Evolutionary conservation across 2,797 vertebrate genomes (phyloP).

Genomic region (Hirundo rustica): DNA sequence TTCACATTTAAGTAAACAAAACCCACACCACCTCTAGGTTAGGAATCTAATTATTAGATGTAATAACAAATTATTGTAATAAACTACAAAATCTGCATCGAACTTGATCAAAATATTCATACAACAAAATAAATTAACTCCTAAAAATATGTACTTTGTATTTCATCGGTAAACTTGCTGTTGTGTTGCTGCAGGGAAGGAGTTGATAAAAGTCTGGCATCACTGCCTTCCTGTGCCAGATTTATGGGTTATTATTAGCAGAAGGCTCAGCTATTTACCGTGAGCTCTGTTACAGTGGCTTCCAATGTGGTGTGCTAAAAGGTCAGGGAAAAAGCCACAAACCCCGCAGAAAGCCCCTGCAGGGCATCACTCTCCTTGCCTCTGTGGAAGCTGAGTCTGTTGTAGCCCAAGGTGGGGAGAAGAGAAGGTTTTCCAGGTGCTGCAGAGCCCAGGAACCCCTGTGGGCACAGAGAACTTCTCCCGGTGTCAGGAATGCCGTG

Average conservation of each 20-base stretch:
- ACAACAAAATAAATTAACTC: neutral
- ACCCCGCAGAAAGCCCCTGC: neutral
- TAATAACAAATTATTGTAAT: neutral
- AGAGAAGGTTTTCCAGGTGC: neutral
- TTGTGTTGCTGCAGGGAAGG: neutral
- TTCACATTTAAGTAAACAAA: neutral
- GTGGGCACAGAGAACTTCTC: neutral
- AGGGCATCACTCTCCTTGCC: neutral
- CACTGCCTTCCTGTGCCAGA: conserved; percentile 2
- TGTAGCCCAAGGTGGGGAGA: neutral
- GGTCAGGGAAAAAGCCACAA: neutral
- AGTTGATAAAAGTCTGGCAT: neutral
- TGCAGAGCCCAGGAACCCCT: neutral
- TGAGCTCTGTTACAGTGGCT: neutral
- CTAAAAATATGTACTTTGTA: neutral
- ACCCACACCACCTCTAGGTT: neutral
- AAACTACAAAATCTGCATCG: neutral
- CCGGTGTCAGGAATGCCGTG: accelerated
- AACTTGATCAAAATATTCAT: neutral
- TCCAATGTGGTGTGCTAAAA: neutral
- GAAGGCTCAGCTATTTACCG: conserved; percentile 17
- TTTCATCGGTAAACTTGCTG: neutral
- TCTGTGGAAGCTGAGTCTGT: neutral
- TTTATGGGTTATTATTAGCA: conserved; percentile 10
- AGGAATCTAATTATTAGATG: neutral